Base-by-base conservation (phyloP, 37 sponge, comb jelly and placozoan genomes). In the Halichondria panicea region DNA sequence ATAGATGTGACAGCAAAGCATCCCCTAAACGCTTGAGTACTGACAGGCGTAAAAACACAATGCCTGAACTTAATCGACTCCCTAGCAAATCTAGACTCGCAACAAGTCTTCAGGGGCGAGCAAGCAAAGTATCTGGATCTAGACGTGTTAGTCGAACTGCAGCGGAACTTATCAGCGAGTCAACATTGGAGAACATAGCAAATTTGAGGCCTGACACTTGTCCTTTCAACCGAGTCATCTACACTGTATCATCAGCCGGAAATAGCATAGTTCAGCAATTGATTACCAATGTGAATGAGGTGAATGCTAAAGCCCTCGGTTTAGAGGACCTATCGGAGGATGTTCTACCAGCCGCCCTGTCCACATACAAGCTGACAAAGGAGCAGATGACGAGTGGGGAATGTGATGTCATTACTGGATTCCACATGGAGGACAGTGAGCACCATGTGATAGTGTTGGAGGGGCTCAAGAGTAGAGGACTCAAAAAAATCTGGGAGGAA, bases 321-420 rank as follows among this genome's bases (percentile, higher is more conserved):
- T 54, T 96, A 42, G 66, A 67, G 12, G 74, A 83, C 24, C 74
- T 92, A 13, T 78, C 93, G 0, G 28, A 74, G 36, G 75, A 83
- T 32, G 60, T 85, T 33, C 69, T 58, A 18, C 38, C 35, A 2
- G 72, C 84, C 21, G 90, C 90, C 15, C 81, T 96, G 33, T 96
- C 96, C 8, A 96, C 96, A 12, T 96, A 87, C 84, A 96, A 96
- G 55, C 83, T 96, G 9, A 88, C 90, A 7, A 87, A 43, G 43
- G 71, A 81, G 43, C 85, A 81, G 74, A 74, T 84, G 63, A 1
- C 3, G 11, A 67, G 69, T 50, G 33, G 13, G 15, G 53, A 28
- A 7, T 67, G 58, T 35, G 72, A 83, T 61, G 63, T 86, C 46
- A 67, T 94, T 33, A 94, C 91, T 33, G 95, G 95, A 0, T 87